Evolutionary conservation across 2,888 invertebrate species (phyloP).

Genomic region (Andrena chrysosceles): DNA sequence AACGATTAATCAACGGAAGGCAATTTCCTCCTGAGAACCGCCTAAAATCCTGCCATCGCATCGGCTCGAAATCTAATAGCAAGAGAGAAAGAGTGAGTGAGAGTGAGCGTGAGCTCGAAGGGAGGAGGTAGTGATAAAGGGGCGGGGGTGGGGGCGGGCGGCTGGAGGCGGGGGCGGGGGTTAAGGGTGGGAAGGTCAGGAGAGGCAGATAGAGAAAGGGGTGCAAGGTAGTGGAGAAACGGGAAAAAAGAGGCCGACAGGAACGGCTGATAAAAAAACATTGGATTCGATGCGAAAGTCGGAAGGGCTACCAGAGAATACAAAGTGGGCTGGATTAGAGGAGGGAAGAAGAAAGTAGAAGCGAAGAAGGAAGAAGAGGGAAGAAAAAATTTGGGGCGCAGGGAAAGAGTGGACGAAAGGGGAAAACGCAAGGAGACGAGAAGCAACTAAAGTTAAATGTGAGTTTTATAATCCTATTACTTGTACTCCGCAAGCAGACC

Average conservation of each 20-base stretch:
- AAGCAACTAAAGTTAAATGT: slow-evolving; percentile 26
- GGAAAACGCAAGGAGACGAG: slow-evolving; percentile 8
- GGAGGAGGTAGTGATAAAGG: background rate
- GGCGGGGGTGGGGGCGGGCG: background rate
- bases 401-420: background rate
- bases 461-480: slow-evolving; percentile 19
- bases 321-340: background rate
- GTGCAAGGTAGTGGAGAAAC: slow-evolving; percentile 8
- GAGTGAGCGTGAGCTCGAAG: slow-evolving; percentile 1
- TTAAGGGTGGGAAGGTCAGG: background rate
- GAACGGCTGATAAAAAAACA: slow-evolving; percentile 6
- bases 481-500: background rate
- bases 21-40: background rate
- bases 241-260: background rate
- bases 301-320: background rate
- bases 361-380: background rate
- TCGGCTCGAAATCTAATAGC: background rate
- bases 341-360: background rate
- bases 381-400: background rate
- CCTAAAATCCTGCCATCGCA: background rate
- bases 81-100: background rate
- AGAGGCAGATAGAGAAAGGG: background rate
- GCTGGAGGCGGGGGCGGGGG: background rate
- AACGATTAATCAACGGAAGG: background rate
- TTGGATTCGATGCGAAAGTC: background rate